Base-by-base conservation (phyloP, 2,797 vertebrate species). In the Gorsachius magnificus region DNA sequence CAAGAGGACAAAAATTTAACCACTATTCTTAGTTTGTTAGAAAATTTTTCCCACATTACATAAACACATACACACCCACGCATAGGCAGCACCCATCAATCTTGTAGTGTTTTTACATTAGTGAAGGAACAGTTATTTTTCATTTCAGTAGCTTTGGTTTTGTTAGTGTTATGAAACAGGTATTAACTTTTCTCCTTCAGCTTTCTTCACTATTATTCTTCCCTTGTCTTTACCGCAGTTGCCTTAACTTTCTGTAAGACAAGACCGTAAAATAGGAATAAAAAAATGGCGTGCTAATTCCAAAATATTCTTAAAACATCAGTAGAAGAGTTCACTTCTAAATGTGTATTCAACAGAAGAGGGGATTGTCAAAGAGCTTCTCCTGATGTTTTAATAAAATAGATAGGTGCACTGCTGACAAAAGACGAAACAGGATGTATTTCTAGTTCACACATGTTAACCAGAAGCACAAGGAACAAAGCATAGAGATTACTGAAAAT, bases 11-110 rank as follows among this genome's bases (percentile, higher is more conserved):
- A 94, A 96, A 88, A 96, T 90, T 87, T 71, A 79, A 80, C 87
- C 90, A 90, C 92, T 95, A 89, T 95, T 95, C 94, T 97, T 95
- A 74, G 92, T 83, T 83, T 79, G 76, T 63, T 87, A 51, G 43
- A 90, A 85, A 92, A 61, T 89, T 87, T 91, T 96, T 88, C 95
- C 93, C 91, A 93, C 38, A 80, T 96, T 94, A 90, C 79, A 89
- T 87, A 87, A 94, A 91, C 58, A 90, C 0, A 0, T 43, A 75
- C 84, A 91, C 95, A 84, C 74, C 87, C 84, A 4, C 46, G 64
- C 22, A 43, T 6, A 26, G n/a, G 89, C 63, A 84, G 66, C 36
- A n/a, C 53, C 53, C 81, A 89, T 75, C 83, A 87, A 57, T 77
- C 78, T 89, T 89, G 41, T 87, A 65, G 38, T 90, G 88, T 77